Percentiles rank a stretch among this genome's conserved stretches.
Conservation (phyloP, 2,888 invertebrate species). For the Sminthurinus aureus region DNA sequence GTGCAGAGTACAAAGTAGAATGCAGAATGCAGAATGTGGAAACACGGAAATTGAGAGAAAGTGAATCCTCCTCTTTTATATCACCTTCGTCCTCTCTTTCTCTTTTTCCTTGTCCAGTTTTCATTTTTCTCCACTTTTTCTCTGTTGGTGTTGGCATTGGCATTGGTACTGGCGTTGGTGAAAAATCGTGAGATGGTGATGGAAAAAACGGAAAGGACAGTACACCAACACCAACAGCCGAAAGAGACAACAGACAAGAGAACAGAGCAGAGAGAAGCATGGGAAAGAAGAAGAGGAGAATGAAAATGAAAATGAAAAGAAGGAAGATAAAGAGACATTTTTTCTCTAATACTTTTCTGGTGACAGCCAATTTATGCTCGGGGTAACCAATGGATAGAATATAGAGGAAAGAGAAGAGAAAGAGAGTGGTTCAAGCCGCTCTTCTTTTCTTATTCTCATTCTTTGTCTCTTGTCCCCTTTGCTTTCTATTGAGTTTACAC, state of each 20-base stretch:
- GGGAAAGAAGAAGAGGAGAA: neutral
- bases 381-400: constrained; percentile 9
- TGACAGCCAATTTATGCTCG: constrained; percentile 33
- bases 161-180: too few species aligned
- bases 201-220: neutral
- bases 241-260: neutral
- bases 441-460: neutral
- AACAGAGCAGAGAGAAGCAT: neutral
- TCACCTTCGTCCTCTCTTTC: neutral
- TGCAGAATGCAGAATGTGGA: neutral
- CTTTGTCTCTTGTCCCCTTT: neutral
- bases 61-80: neutral
- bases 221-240: too few species aligned
- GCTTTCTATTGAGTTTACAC: too few species aligned
- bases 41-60: neutral
- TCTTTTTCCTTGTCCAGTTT: constrained; percentile 1
- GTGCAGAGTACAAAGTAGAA: neutral
- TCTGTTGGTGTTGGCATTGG: neutral
- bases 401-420: neutral
- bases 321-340: constrained; percentile 21
- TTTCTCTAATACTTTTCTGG: constrained; percentile 11
- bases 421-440: neutral
- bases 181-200: neutral
- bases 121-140: neutral
- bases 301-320: neutral